Evolutionary conservation across 1,140 invertebrate species (phyloP), one percentile per base, ranked within the genome.

Genomic region (Drosophila lini): DNA sequence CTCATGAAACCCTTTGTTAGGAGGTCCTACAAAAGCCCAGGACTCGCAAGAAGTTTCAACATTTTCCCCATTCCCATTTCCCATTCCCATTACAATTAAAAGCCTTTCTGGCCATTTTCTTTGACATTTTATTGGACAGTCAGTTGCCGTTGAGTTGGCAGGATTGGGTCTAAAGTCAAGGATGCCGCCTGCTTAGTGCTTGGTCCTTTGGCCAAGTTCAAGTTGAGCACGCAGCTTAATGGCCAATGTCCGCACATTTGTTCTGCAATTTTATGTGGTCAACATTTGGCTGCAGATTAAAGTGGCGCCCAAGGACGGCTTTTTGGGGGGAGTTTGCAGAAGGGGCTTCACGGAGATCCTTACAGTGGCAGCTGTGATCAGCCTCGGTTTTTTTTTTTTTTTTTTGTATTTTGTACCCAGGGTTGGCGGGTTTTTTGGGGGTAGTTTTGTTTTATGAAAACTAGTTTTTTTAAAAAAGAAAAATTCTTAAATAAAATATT

Each of bases 71-170:
- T 32, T 32, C 31, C 16, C 5, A 22, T 22, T 45, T 71, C 45
- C 40, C 48, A 56, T 74, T 85, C 74, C 75, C 82, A 85, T 85
- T 80, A 78, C 76, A 88, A 89, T 88, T 83, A 88, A 89, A 83
- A 80, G 84, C 50, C 80, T 81, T 76, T 73, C 47, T 78, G 64
- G 80, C 31, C 84, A 63, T 74, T 89, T 88, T 89, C 80, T 88
- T 89, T 88, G 83, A 74, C 83, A 88, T 71, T 88, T 88, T 88
- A 88, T 88, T 88, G 84, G 64, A 71, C 62, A 48, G 36, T 63
- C 62, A 52, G 36, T 63, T 41, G 22, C 56, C 67, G 53, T 75
- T 45, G 45, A 68, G 11, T 15, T 16, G 63, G 3, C 19, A 8
- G 59, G 60, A 19, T 44, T 22, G 41, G 36, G 58, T 44, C 59